Evolutionary conservation across 2,888 invertebrate species (phyloP).

Genomic region (Lissocephala sabroskyi): DNA sequence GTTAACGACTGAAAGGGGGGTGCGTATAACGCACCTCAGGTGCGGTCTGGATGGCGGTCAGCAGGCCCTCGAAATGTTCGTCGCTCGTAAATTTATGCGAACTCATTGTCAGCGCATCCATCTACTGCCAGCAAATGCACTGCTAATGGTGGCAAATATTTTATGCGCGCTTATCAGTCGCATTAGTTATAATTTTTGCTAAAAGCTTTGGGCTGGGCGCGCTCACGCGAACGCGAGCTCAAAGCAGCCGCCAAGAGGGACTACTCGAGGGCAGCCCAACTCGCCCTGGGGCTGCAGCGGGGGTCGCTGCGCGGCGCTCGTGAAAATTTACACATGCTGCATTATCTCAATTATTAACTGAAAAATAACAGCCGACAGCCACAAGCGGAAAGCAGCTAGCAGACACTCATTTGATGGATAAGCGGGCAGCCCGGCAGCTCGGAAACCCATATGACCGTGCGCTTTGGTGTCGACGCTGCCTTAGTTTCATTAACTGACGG

Average conservation of each 20-base stretch:
- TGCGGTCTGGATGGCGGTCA: too few relatives aligned
- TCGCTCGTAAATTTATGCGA: background rate
- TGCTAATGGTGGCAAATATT: conserved; percentile 52
- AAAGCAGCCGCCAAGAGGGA: too few relatives aligned
- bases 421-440: background rate
- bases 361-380: conserved; percentile 5
- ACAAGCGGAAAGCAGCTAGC: conserved; percentile 3
- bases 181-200: conserved; percentile 51
- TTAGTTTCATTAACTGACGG: conserved; percentile 59
- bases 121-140: conserved; percentile 44
- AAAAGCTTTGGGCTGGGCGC: conserved; percentile 28
- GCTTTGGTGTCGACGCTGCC: conserved; percentile 41
- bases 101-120: background rate
- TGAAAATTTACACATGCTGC: conserved; percentile 27
- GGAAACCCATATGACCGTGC: background rate
- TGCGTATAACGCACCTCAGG: too few relatives aligned
- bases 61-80: background rate
- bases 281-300: conserved; percentile 3
- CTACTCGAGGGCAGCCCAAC: too few relatives aligned
- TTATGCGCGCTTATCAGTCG: conserved; percentile 54
- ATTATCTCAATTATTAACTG: conserved; percentile 55
- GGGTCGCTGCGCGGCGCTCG: conserved; percentile 35
- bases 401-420: too few relatives aligned
- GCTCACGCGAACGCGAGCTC: conserved; percentile 11
- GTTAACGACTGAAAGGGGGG: background rate